Percentiles rank a stretch among this genome's conserved stretches.
Evolutionary conservation across 2,113 vertebrate species (phyloP).

Genomic region (Potamarius usumacintae): DNA sequence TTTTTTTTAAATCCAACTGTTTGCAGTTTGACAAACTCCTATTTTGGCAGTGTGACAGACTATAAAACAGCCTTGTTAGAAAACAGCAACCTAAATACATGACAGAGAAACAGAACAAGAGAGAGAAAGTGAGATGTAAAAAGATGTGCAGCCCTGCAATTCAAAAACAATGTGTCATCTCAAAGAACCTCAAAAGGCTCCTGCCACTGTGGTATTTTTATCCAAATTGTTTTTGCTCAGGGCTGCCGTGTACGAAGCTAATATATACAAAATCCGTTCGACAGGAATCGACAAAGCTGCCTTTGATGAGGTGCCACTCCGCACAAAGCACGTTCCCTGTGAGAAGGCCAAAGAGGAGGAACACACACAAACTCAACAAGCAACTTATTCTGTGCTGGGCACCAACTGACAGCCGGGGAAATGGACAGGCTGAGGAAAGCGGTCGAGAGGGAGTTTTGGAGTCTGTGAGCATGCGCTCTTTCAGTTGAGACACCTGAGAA

Average conservation of each 20-base stretch:
- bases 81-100: constrained; percentile 44
- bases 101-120: constrained; percentile 18
- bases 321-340: constrained; percentile 43
- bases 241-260: constrained; percentile 31
- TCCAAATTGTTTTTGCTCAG: constrained; percentile 40
- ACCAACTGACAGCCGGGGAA: constrained; percentile 42
- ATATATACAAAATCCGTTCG: constrained; percentile 55
- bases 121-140: not conserved
- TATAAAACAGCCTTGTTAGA: constrained; percentile 36
- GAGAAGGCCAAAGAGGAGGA: constrained; percentile 29
- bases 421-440: constrained; percentile 36
- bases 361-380: constrained; percentile 34
- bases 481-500: constrained; percentile 21
- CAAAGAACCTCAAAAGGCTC: constrained; percentile 27
- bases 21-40: constrained; percentile 13
- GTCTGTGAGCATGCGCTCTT: constrained; percentile 17
- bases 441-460: constrained; percentile 33
- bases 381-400: constrained; percentile 42
- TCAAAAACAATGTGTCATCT: constrained; percentile 49
- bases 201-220: constrained; percentile 47
- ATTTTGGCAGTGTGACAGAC: constrained; percentile 28
- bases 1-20: too few relatives aligned
- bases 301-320: constrained; percentile 52
- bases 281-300: constrained; percentile 49
- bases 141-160: constrained; percentile 1